A percentile compares a stretch with the other conserved stretches of the same genome.
Conservation (phyloP, 2,888 invertebrate genomes). For the Noctua fimbriata region DNA sequence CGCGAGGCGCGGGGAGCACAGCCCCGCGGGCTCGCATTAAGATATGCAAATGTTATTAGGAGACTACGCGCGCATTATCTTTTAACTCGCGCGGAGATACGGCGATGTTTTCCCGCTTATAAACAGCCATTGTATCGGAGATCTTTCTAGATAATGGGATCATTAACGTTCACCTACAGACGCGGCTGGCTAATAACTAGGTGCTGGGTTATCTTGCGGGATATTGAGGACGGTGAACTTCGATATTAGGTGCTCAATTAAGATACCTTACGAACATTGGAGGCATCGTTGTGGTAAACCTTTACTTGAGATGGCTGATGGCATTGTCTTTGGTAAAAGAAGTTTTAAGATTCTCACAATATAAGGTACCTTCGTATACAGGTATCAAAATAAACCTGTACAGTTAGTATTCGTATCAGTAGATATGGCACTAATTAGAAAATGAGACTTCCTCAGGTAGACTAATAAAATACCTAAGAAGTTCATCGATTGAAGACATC, state of each 20-base stretch:
- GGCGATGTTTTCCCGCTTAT: conserved; percentile 73
- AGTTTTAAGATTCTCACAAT: neutral
- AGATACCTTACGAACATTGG: conserved; percentile 36
- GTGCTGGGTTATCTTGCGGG: conserved; percentile 47
- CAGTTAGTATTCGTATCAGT: neutral
- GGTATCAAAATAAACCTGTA: neutral
- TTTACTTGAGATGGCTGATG: conserved; percentile 1
- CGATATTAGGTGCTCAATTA: conserved; percentile 36
- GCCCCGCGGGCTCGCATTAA: conserved; percentile 77
- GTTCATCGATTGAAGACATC: neutral
- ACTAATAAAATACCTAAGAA: neutral
- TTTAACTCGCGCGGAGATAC: conserved; percentile 77
- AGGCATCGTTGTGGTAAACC: conserved; percentile 32
- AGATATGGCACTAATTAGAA: neutral
- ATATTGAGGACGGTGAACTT: conserved; percentile 34
- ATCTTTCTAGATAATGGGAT: conserved; percentile 73
- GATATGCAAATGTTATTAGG: conserved; percentile 87
- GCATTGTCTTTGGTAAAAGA: conserved; percentile 2
- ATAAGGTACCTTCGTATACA: neutral
- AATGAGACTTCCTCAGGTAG: neutral
- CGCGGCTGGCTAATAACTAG: conserved; percentile 56
- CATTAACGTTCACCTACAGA: conserved; percentile 64
- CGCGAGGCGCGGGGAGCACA: conserved; percentile 17
- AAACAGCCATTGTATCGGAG: conserved; percentile 75
- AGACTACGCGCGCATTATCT: conserved; percentile 80